These are phyloP conservation scores for Cydia amplana DNA, from an alignment of 1,140 invertebrate species.

Conservation along the genomic window DNA sequence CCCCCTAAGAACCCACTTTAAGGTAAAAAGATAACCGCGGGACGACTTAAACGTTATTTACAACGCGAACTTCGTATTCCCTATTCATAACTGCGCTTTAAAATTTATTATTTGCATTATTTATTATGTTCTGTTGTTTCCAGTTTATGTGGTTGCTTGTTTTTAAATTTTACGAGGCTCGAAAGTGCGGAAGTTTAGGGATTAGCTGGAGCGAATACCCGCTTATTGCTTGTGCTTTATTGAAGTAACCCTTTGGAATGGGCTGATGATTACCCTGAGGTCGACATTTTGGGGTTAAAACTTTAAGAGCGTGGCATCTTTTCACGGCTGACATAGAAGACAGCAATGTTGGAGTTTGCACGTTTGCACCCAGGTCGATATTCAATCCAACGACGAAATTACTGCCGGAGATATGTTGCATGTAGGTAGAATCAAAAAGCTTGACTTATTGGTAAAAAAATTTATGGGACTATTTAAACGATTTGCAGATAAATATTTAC, in stretches of 20 bases:
- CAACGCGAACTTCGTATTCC: conserved; percentile 42
- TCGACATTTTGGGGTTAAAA: no score
- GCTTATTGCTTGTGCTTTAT: neutral
- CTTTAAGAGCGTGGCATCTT: no score
- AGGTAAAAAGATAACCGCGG: conserved; percentile 50
- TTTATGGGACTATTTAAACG: no score
- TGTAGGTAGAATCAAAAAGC: no score
- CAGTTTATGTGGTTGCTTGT: conserved; percentile 33
- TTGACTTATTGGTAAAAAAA: no score
- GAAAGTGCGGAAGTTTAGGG: conserved; percentile 37
- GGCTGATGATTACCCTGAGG: no score
- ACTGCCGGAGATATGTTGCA: no score
- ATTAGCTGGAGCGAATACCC: conserved; percentile 33
- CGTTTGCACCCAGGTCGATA: no score
- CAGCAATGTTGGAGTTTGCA: no score
- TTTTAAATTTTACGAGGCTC: conserved; percentile 33
- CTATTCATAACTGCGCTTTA: conserved; percentile 48
- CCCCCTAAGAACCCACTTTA: conserved; percentile 42
- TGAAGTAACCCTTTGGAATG: conserved; percentile 7
- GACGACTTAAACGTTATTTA: conserved; percentile 53
- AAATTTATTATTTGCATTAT: conserved; percentile 35
- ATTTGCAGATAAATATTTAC: no score
- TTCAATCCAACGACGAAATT: no score
- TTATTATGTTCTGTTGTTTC: conserved; percentile 32
- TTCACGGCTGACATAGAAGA: no score